Base-by-base conservation (phyloP, 2,888 invertebrate genomes). In the Drosophila austrosaltans region DNA sequence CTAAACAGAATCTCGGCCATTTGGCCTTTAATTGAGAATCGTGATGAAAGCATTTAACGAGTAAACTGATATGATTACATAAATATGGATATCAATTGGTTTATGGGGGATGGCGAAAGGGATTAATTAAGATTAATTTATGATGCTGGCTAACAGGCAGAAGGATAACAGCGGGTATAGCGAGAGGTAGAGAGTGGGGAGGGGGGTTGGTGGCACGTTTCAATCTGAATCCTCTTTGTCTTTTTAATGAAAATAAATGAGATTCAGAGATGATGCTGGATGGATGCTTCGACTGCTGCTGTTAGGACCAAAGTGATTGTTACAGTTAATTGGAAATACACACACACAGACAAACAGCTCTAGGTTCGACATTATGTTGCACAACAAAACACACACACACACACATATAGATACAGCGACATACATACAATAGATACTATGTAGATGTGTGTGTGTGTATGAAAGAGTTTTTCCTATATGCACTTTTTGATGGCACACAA, bases 401-500 rank as follows among this genome's bases (percentile, higher is more conserved):
- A 53, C 36, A 57, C 60, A 61, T 30, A 30, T 6, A 30, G 28
- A 16, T 16, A 16, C 57, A 60, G 30, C 30, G 12, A 59, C 3
- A 40, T n/a, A 64, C 3, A 40, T n/a, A 64, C 48, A 53, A 32
- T 30, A n/a, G 32, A 32, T 48, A 10, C 30, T 22, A 28, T 28
- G 56, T 42, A 12, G 28, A 12, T 22, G 39, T 32, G 16, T 60
- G 39, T 44, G 36, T 48, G 16, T 30, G 25, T 32, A 32, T 10
- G 28, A 40, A 53, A 53, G 42, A 56, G 58, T 57, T 48, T 67
- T 56, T 48, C 48, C 48, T 75, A 75, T 75, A 70, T 75, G 74
- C 74, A 76, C 62, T 71, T 75, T 87, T 88, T 82, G 83, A 86
- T 84, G 82, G 76, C 82, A 85, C 82, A 81, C 83, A 86, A 84